These are phyloP conservation scores for Iselma pallidipennis DNA, from an alignment of 2,888 invertebrate species.

Conservation along the genomic window DNA sequence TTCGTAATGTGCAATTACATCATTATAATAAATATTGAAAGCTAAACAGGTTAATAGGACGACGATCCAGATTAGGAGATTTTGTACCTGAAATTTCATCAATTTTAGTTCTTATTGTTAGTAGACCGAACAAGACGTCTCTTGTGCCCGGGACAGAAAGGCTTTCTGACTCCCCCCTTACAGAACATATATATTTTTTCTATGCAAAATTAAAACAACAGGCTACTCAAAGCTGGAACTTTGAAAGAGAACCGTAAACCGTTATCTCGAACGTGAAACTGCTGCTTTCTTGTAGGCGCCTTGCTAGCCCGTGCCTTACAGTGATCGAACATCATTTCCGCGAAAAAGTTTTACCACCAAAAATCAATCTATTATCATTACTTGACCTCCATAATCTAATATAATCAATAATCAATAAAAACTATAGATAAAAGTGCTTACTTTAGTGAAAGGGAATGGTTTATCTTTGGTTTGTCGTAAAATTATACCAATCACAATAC, in stretches of 20 bases:
- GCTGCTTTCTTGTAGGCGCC: too few relatives aligned
- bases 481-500: constrained; percentile 12
- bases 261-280: too few relatives aligned
- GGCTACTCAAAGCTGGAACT: constrained; percentile 9
- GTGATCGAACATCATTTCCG: too few relatives aligned
- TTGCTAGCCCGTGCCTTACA: too few relatives aligned
- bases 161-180: constrained; percentile 11
- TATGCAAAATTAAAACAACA: too few relatives aligned
- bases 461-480: constrained; percentile 9
- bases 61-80: constrained; percentile 14
- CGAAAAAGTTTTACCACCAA: too few relatives aligned
- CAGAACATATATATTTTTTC: too few relatives aligned
- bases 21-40: constrained; percentile 11
- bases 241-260: constrained; percentile 17
- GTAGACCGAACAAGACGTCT: constrained; percentile 7
- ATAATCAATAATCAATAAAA: constrained; percentile 10
- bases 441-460: constrained; percentile 14
- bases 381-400: too few relatives aligned
- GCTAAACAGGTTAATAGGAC: constrained; percentile 6
- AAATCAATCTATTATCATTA: too few relatives aligned
- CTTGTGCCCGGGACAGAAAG: constrained; percentile 5
- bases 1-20: constrained; percentile 4
- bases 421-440: neutral
- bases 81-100: constrained; percentile 4
- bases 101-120: neutral